phyloP scores from a whole-genome alignment of 2,797 vertebrate species.

The Florisuga fusca region DNA sequence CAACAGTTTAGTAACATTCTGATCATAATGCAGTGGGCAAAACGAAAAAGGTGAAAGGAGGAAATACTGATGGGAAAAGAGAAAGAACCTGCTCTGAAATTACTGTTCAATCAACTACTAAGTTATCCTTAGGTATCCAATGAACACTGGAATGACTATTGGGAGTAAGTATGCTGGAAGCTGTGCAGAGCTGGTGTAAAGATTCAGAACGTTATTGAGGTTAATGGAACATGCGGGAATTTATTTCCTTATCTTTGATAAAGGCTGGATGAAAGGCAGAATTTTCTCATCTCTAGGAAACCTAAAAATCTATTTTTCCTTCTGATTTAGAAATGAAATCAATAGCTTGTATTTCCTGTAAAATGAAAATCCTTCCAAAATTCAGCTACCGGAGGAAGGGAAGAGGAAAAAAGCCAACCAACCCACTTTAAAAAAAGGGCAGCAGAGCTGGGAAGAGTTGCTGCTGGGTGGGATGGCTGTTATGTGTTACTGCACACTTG shows the following conservation, averaged over 20 bases:
- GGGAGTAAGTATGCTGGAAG: not conserved
- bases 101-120: not conserved
- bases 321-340: not conserved
- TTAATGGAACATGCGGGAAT: not conserved
- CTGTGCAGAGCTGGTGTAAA: not conserved
- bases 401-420: too few species aligned
- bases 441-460: not conserved
- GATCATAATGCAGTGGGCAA: not conserved
- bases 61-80: not conserved
- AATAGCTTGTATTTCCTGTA: not conserved
- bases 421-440: too few species aligned
- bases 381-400: not conserved
- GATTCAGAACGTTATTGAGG: not conserved
- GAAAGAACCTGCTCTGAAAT: not conserved
- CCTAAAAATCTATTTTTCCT: not conserved
- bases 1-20: not conserved
- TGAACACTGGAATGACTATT: fast-evolving
- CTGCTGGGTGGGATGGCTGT: not conserved
- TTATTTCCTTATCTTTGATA: not conserved
- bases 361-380: not conserved
- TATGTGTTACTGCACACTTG: not conserved
- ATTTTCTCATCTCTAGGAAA: not conserved
- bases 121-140: not conserved
- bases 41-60: not conserved
- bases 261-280: not conserved